Conservation (phyloP, 2,888 invertebrate genomes). For the Hirudinaria manillensis region DNA sequence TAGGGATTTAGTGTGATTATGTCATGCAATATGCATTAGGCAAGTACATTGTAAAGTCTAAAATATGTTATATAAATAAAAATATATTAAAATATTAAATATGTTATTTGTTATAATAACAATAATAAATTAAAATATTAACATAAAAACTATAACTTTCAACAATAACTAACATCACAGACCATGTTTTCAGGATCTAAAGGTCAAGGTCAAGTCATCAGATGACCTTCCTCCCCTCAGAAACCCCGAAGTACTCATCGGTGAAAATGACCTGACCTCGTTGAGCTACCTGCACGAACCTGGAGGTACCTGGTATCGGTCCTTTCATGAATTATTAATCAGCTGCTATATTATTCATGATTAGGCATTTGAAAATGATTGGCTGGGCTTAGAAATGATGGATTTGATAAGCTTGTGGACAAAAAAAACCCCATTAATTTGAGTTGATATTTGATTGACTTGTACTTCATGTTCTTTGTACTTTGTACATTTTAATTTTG, state of each 20-base stretch:
- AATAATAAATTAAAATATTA: too few species aligned
- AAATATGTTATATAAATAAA: not conserved
- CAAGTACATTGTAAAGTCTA: too few species aligned
- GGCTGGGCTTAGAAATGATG: not conserved
- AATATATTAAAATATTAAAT: constrained; percentile 1
- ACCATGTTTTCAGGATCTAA: constrained; percentile 42
- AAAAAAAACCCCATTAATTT: not conserved
- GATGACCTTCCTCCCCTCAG: constrained; percentile 78
- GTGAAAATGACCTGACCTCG: constrained; percentile 93
- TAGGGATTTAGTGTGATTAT: too few species aligned
- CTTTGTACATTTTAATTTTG: too few species aligned
- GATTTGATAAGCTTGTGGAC: not conserved
- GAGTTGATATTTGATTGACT: not conserved
- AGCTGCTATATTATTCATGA: too few species aligned
- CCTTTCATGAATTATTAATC: constrained; percentile 14
- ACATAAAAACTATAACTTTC: not conserved
- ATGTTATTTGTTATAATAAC: too few species aligned
- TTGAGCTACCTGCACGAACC: constrained; percentile 96
- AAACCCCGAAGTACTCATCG: constrained; percentile 90
- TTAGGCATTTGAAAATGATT: too few species aligned
- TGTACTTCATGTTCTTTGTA: too few species aligned
- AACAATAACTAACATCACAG: not conserved
- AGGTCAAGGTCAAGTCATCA: constrained; percentile 46
- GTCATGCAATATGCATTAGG: too few species aligned
- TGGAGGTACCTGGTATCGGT: constrained; percentile 52